phyloP scores from a whole-genome alignment of 2,888 invertebrate species.

The Drosophila trichaetosa region DNA sequence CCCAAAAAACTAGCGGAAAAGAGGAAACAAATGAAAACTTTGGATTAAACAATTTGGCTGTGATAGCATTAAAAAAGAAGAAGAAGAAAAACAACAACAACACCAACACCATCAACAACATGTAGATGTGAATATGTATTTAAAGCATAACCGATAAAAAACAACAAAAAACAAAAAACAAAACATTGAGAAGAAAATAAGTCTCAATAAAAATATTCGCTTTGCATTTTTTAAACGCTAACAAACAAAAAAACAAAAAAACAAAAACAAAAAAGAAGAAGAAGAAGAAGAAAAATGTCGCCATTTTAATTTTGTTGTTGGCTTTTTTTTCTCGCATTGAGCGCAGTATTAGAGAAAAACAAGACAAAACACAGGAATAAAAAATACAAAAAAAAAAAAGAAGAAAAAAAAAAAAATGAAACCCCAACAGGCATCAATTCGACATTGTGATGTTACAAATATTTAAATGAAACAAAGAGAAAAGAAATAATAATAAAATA shows the following conservation, averaged over 20 bases:
- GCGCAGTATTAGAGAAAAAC: constrained; percentile 72
- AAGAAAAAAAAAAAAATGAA: constrained; percentile 21
- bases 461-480: constrained; percentile 45
- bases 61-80: constrained; percentile 83
- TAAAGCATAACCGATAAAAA: constrained; percentile 44
- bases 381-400: constrained; percentile 9
- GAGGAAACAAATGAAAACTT: constrained; percentile 72
- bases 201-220: constrained; percentile 52
- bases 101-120: constrained; percentile 11
- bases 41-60: constrained; percentile 85
- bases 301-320: constrained; percentile 71
- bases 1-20: constrained; percentile 29
- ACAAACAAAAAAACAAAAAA: constrained; percentile 19
- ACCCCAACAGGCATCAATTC: constrained; percentile 71
- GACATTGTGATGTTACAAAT: constrained; percentile 81
- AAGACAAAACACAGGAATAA: constrained; percentile 27
- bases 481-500: constrained; percentile 39
- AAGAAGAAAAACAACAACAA: constrained; percentile 28
- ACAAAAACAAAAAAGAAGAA: neutral
- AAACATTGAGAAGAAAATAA: constrained; percentile 17
- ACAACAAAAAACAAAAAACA: constrained; percentile 15
- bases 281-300: constrained; percentile 29
- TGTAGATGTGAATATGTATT: constrained; percentile 27
- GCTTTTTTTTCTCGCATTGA: constrained; percentile 68
- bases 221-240: constrained; percentile 52